These are phyloP conservation scores for Eupithecia inturbata DNA, from an alignment of 2,888 invertebrate species.

Conservation along the genomic window DNA sequence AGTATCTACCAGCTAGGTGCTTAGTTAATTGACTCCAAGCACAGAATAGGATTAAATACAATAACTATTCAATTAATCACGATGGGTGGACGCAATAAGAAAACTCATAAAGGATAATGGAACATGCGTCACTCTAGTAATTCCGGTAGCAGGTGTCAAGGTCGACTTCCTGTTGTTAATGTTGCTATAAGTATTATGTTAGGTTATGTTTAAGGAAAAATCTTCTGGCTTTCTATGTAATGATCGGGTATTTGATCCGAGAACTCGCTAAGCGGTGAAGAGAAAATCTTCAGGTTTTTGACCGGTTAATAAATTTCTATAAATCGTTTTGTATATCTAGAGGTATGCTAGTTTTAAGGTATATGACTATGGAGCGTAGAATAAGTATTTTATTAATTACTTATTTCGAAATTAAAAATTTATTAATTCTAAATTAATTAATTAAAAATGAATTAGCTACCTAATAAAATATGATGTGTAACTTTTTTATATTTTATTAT, in stretches of 20 bases:
- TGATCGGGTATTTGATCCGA: neutral
- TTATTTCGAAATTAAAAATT: no score
- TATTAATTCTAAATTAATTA: no score
- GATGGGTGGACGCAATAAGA: conserved; percentile 10
- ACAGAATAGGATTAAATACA: neutral
- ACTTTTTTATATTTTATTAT: no score
- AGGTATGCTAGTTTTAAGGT: no score
- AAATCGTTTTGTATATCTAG: no score
- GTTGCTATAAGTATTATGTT: conserved; percentile 8
- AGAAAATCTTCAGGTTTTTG: no score
- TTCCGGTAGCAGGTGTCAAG: conserved; percentile 52
- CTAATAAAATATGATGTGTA: no score
- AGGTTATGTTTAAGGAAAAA: neutral
- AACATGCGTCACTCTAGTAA: conserved; percentile 22
- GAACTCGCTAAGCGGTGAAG: neutral
- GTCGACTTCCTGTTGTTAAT: conserved; percentile 45
- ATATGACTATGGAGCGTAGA: no score
- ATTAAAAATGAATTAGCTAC: no score
- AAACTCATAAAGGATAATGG: conserved; percentile 46
- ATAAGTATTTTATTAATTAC: no score
- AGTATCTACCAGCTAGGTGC: neutral
- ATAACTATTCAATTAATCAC: conserved; percentile 7
- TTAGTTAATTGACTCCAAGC: neutral
- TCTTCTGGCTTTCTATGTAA: neutral
- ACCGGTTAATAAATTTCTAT: no score